These are phyloP conservation scores for Chalcosyrphus nemorum DNA, from an alignment of 2,888 invertebrate genomes.

Conservation along the genomic window DNA sequence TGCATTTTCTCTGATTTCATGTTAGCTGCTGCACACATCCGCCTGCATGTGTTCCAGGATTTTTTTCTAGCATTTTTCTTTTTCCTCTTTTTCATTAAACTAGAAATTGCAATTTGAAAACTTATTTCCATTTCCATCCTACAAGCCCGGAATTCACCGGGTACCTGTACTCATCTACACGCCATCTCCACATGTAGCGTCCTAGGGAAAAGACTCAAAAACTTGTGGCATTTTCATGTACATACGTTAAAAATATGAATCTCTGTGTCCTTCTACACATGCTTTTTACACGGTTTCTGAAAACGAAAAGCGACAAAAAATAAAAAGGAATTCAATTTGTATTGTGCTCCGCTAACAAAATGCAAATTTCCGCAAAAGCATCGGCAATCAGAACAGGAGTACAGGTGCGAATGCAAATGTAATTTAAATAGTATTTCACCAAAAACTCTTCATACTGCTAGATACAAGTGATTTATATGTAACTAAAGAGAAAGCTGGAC, in stretches of 20 bases:
- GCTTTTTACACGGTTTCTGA: slow-evolving; percentile 47
- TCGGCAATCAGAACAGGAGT: slow-evolving; percentile 69
- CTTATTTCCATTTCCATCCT: slow-evolving; percentile 70
- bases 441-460: slow-evolving; percentile 39
- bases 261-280: slow-evolving; percentile 47
- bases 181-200: slow-evolving; percentile 22
- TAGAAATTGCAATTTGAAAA: slow-evolving; percentile 73
- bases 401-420: slow-evolving; percentile 71
- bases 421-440: slow-evolving; percentile 65
- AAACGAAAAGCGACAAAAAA: slow-evolving; percentile 68
- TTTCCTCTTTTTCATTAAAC: slow-evolving; percentile 64
- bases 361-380: slow-evolving; percentile 69
- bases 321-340: slow-evolving; percentile 71
- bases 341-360: slow-evolving; percentile 71
- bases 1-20: slow-evolving; percentile 70
- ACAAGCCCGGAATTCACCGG: slow-evolving; percentile 24
- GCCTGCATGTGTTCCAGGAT: slow-evolving; percentile 55
- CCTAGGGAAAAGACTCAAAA: slow-evolving; percentile 32
- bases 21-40: slow-evolving; percentile 61
- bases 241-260: slow-evolving; percentile 58
- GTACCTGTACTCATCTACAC: slow-evolving; percentile 48
- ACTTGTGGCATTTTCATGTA: slow-evolving; percentile 63
- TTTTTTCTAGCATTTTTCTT: slow-evolving; percentile 29
- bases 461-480: slow-evolving; percentile 33
- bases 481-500: slow-evolving; percentile 6